Percentiles rank a stretch among this genome's conserved stretches.
These are phyloP conservation scores for Tipula helvola DNA, from an alignment of 2,888 invertebrate species.

Conservation along the genomic window DNA sequence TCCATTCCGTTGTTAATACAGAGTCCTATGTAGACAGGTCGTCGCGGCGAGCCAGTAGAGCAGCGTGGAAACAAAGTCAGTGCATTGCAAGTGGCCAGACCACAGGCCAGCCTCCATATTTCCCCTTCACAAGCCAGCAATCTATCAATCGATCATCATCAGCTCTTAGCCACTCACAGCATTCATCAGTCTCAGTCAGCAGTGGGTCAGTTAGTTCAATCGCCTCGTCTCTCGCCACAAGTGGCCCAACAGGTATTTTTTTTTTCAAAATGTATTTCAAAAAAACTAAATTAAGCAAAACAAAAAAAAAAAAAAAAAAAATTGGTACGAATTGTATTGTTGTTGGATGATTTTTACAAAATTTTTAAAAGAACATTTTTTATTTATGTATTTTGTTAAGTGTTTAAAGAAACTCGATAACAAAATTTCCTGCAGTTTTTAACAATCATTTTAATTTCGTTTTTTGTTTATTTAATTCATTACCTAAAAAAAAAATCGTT, in stretches of 20 bases:
- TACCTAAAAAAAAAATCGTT: not conserved
- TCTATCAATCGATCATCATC: constrained; percentile 54
- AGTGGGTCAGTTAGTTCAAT: constrained; percentile 52
- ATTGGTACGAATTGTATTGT: not conserved
- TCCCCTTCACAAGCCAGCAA: constrained; percentile 18
- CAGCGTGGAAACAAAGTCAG: constrained; percentile 77
- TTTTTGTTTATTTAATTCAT: not conserved
- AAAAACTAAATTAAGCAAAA: not conserved
- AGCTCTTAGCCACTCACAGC: constrained; percentile 58
- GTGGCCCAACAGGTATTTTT: constrained; percentile 37
- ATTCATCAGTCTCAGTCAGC: constrained; percentile 39
- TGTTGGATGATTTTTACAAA: not conserved
- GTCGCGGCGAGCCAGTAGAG: constrained; percentile 74
- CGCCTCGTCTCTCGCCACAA: constrained; percentile 44
- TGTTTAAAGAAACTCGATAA: not conserved
- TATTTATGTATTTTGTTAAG: not conserved
- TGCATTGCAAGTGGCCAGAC: constrained; percentile 61
- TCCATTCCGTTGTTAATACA: constrained; percentile 42
- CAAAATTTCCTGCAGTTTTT: not conserved
- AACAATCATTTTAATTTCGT: not conserved
- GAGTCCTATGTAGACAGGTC: constrained; percentile 76
- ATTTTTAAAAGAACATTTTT: not conserved
- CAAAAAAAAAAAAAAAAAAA: not conserved
- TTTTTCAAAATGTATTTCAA: not conserved
- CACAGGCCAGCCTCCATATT: constrained; percentile 25